A percentile compares a stretch with the other conserved stretches of the same genome.
Conservation (phyloP, 2,888 invertebrate genomes). For the Pycnomerus fuliginosus region DNA sequence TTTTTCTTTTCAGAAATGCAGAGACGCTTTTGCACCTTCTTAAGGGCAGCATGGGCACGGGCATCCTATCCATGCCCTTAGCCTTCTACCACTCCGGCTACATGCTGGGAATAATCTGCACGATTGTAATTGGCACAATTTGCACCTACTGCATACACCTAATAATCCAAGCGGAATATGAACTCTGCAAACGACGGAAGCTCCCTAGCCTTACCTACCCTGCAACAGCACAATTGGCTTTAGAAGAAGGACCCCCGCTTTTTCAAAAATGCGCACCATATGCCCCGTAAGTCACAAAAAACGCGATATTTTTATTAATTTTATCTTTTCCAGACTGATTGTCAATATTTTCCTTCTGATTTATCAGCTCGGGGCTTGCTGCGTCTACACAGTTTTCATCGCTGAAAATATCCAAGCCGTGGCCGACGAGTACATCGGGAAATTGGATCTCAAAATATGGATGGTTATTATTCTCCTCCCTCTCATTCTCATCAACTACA, state of each 20-base stretch:
- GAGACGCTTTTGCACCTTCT: conserved; percentile 83
- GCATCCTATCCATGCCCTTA: conserved; percentile 87
- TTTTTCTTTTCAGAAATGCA: conserved; percentile 61
- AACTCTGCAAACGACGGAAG: conserved; percentile 59
- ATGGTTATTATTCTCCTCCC: conserved; percentile 74
- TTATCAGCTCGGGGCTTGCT: conserved; percentile 95
- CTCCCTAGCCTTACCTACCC: conserved; percentile 72
- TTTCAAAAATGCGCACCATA: conserved; percentile 64
- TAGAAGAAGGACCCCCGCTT: conserved; percentile 72
- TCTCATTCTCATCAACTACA: conserved; percentile 68
- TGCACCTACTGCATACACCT: conserved; percentile 95
- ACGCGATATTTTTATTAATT: background rate
- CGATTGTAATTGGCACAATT: conserved; percentile 80
- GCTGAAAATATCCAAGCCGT: conserved; percentile 79
- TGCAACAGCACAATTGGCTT: conserved; percentile 74
- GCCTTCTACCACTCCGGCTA: conserved; percentile 84
- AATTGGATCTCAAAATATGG: conserved; percentile 61
- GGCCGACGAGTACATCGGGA: conserved; percentile 56
- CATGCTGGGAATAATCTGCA: conserved; percentile 75
- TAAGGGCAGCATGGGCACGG: conserved; percentile 89
- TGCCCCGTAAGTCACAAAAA: conserved; percentile 60
- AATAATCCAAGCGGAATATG: conserved; percentile 70
- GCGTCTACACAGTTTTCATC: conserved; percentile 94
- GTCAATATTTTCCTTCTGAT: conserved; percentile 75
- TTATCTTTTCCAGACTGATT: conserved; percentile 60